Base-by-base conservation (phyloP, 2,113 vertebrate species). In the Aptenodytes forsteri region DNA sequence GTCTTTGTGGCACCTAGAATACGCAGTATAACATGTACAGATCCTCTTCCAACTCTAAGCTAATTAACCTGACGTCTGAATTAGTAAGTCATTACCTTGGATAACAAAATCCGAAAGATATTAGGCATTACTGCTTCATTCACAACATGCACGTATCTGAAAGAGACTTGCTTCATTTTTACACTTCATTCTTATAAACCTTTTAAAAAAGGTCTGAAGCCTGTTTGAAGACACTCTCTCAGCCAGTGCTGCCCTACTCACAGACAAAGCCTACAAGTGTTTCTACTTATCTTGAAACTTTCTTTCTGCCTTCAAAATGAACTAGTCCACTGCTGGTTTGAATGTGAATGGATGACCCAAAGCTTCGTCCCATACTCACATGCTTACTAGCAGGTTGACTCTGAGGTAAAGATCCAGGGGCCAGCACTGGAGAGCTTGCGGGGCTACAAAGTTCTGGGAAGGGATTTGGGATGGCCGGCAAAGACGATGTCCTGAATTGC, bases 381-480 rank as follows among this genome's bases (percentile, higher is more conserved):
- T 99, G 98, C 96, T 98, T 99, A 44, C 94, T 97, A n/a, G 97
- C 91, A 62, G 99, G 98, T 90, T 99, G 99, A 97, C 97, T 98
- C 13, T 99, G 98, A 98, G 99, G 99, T 85, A 99, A 97, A 83
- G 99, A 99, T 87, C 99, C 98, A 7, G 99, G 98, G 52, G 98
- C 97, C 87, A 99, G 98, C 20, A 98, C 99, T 62, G 99, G 99
- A 65, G 99, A 99, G 93, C 98, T 98, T 27, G 98, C 98, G 0
- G 98, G 98, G 64, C 99, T 99, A 83, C 99, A 99, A 76, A 99
- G 99, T 97, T 99, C 99, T 3, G 99, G 99, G 92, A 99, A 99
- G 4, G 99, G 99, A 95, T 99, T 99, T 46, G 99, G 99, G 94
- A 99, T 99, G 96, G 99, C 99, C 3, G 99, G 99, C 97, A 99